phyloP scores from a whole-genome alignment of 64 coral and sea anemone genomes.

The Actinia equina region DNA sequence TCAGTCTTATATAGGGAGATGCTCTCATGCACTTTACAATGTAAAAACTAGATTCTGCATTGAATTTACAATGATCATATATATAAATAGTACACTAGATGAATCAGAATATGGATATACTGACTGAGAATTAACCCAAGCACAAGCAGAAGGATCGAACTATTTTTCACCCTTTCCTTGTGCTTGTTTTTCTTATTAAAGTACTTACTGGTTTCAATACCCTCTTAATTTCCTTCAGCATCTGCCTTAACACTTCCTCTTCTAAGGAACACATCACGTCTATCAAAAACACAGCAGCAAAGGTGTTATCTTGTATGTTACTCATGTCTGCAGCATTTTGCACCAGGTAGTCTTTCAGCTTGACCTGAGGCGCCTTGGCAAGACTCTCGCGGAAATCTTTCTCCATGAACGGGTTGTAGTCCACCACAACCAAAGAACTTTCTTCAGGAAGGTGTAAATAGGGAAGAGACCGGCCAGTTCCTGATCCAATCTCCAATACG shows the following conservation, averaged over 20 bases:
- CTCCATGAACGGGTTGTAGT: slow-evolving; percentile 3
- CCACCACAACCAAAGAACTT: neutral
- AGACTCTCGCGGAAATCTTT: neutral
- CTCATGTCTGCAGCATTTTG: slow-evolving; percentile 10
- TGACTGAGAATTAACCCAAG: too few relatives aligned
- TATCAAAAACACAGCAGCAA: neutral
- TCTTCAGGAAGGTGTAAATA: neutral
- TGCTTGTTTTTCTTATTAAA: too few relatives aligned
- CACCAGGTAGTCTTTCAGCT: neutral
- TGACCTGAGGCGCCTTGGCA: too few relatives aligned
- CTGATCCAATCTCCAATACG: slow-evolving; percentile 2
- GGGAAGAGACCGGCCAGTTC: neutral
- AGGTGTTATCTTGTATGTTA: neutral
- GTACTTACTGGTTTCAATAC: neutral
- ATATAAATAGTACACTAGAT: too few relatives aligned
- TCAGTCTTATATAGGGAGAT: too few relatives aligned
- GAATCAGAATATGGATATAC: too few relatives aligned
- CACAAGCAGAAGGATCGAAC: too few relatives aligned
- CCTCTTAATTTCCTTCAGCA: slow-evolving; percentile 11
- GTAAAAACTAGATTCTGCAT: too few relatives aligned
- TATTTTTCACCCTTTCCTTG: too few relatives aligned
- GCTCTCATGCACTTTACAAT: too few relatives aligned
- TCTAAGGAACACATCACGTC: slow-evolving; percentile 2
- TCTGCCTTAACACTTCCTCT: neutral
- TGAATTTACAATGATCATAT: too few relatives aligned